Conservation (phyloP, 2,113 vertebrate genomes). For the Pachyramphus minor region DNA sequence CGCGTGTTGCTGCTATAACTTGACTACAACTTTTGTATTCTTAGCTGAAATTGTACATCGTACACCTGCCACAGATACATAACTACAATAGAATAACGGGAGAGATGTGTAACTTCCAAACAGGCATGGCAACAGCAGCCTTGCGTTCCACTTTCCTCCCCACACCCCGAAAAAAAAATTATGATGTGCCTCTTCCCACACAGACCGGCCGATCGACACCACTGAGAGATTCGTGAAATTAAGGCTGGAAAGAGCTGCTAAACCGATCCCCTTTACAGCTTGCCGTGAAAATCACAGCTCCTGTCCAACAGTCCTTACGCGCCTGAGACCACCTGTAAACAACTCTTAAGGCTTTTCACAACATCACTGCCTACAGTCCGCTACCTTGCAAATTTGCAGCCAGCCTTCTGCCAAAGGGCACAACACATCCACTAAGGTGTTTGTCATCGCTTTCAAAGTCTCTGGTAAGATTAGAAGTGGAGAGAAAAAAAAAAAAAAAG, state of each 20-base stretch:
- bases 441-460: conserved; percentile 60
- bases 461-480: conserved; percentile 19
- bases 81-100: conserved; percentile 29
- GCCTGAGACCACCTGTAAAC: not conserved
- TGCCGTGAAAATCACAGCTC: not conserved
- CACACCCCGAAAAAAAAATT: not conserved
- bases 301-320: not conserved
- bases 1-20: conserved; percentile 35
- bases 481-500: not conserved
- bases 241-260: not conserved
- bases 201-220: not conserved
- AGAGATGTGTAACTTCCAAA: conserved; percentile 35
- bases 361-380: conserved; percentile 69
- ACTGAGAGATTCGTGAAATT: not conserved
- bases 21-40: conserved; percentile 35
- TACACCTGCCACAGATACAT: conserved; percentile 49
- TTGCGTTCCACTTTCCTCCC: not conserved
- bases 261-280: not conserved
- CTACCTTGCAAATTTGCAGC: conserved; percentile 57
- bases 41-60: conserved; percentile 45
- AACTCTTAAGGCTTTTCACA: conserved; percentile 74
- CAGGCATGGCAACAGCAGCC: not conserved
- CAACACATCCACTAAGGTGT: conserved; percentile 57
- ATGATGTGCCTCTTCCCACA: not conserved
- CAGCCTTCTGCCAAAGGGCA: conserved; percentile 60